Evolutionary conservation across 2,888 invertebrate species (phyloP).

Genomic region (Colletes collaris): DNA sequence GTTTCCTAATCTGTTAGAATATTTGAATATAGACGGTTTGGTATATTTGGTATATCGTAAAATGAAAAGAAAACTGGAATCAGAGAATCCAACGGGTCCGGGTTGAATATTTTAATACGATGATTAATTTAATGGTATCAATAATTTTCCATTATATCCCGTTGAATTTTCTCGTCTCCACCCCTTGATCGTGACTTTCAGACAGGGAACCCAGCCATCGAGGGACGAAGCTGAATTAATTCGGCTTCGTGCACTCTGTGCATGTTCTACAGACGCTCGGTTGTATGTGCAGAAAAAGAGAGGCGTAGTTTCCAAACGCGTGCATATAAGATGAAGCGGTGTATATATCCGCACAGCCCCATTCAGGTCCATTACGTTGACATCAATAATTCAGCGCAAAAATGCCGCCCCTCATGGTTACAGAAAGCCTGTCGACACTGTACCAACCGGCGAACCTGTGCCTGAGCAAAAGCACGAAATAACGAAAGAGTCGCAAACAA

Average conservation of each 20-base stretch:
- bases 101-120: too few species aligned
- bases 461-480: slow-evolving; percentile 38
- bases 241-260: background rate
- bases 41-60: too few species aligned
- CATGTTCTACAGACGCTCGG: slow-evolving; percentile 30
- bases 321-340: slow-evolving; percentile 61
- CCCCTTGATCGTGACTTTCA: background rate
- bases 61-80: too few species aligned
- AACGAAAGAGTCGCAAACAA: slow-evolving; percentile 65
- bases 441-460: slow-evolving; percentile 19
- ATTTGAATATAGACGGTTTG: too few species aligned
- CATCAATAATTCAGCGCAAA: slow-evolving; percentile 74
- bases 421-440: slow-evolving; percentile 42
- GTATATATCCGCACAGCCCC: slow-evolving; percentile 35
- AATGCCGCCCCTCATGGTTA: slow-evolving; percentile 66
- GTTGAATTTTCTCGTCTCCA: background rate
- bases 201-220: slow-evolving; percentile 14
- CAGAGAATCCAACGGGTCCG: too few species aligned
- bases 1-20: too few species aligned
- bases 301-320: slow-evolving; percentile 49
- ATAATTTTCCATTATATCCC: background rate
- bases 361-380: slow-evolving; percentile 71
- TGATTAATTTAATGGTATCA: too few species aligned
- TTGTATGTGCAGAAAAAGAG: slow-evolving; percentile 20
- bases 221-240: slow-evolving; percentile 41